Conservation (phyloP, 2,113 vertebrate genomes). For the Scophthalmus maximus region DNA sequence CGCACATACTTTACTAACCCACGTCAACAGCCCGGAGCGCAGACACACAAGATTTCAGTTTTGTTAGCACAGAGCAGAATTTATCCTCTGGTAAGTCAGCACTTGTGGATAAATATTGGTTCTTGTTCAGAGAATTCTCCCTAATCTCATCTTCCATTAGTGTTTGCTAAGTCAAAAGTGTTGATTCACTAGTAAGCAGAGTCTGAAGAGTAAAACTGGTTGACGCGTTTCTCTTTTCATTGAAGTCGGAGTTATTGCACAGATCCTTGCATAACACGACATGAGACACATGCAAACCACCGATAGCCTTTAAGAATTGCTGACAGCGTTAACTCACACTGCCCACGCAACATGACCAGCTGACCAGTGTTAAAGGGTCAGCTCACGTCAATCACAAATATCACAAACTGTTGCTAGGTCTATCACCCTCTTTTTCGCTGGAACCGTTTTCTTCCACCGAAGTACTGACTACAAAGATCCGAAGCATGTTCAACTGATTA, state of each 20-base stretch:
- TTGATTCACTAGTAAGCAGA: background rate
- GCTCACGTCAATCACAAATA: background rate
- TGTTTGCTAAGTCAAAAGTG: background rate
- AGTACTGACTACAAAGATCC: background rate
- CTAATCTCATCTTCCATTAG: background rate
- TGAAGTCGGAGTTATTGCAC: background rate
- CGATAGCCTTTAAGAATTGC: background rate
- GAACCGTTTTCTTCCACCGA: too few species aligned
- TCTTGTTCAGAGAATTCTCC: background rate
- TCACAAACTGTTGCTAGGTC: background rate
- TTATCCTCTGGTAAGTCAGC: conserved; percentile 10
- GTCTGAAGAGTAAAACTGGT: background rate
- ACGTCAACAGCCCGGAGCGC: conserved; percentile 16
- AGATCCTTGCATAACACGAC: background rate
- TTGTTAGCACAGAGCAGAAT: conserved; percentile 13
- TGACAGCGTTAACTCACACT: conserved; percentile 34
- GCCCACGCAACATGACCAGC: conserved; percentile 36
- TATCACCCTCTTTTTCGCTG: too few species aligned
- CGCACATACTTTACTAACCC: conserved; percentile 21
- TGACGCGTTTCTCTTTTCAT: background rate
- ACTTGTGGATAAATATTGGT: conserved; percentile 18
- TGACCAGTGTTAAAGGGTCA: background rate
- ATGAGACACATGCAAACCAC: conserved; percentile 13
- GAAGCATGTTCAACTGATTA: background rate
- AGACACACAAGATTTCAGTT: conserved; percentile 22